phyloP scores from a whole-genome alignment of 2,797 vertebrate species.

The Fistularia commersonii region DNA sequence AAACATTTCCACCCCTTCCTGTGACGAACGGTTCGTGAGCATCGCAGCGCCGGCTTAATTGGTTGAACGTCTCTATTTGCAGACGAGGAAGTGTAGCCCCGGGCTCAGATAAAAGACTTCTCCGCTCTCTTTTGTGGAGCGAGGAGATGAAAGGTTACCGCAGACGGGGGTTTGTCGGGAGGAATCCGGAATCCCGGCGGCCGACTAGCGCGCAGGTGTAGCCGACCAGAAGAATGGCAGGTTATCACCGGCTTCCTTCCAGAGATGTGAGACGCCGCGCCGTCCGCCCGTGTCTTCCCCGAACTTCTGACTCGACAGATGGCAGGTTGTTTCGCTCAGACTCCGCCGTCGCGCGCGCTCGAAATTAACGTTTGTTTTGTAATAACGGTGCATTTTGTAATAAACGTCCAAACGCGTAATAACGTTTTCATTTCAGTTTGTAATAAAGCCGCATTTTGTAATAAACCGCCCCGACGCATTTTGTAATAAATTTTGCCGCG shows the following conservation, averaged over 20 bases:
- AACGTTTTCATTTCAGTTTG: too few relatives aligned
- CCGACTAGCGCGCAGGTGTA: constrained; percentile 67
- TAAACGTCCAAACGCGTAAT: too few relatives aligned
- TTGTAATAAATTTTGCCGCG: too few relatives aligned
- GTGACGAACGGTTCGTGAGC: constrained; percentile 57
- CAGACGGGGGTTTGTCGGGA: constrained; percentile 69
- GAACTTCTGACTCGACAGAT: constrained; percentile 41
- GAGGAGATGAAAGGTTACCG: constrained; percentile 72
- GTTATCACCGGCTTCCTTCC: constrained; percentile 62
- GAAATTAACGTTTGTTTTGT: too few relatives aligned
- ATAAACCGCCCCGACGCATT: too few relatives aligned
- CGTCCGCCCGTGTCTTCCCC: constrained; percentile 57
- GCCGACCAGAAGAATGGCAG: constrained; percentile 64
- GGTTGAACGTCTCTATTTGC: constrained; percentile 58
- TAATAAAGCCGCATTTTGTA: too few relatives aligned
- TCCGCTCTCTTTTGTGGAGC: constrained; percentile 73
- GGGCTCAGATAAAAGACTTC: constrained; percentile 71
- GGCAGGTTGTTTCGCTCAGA: constrained; percentile 27
- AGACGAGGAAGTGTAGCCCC: constrained; percentile 65
- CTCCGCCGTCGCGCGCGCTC: too few relatives aligned
- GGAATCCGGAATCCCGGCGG: constrained; percentile 54
- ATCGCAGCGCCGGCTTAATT: constrained; percentile 61
- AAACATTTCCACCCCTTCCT: constrained; percentile 48
- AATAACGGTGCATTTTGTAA: too few relatives aligned
- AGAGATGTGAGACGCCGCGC: constrained; percentile 62